These are phyloP conservation scores for Tympanoctomys barrerae DNA, from an alignment of 2,797 vertebrate species.

Conservation along the genomic window DNA sequence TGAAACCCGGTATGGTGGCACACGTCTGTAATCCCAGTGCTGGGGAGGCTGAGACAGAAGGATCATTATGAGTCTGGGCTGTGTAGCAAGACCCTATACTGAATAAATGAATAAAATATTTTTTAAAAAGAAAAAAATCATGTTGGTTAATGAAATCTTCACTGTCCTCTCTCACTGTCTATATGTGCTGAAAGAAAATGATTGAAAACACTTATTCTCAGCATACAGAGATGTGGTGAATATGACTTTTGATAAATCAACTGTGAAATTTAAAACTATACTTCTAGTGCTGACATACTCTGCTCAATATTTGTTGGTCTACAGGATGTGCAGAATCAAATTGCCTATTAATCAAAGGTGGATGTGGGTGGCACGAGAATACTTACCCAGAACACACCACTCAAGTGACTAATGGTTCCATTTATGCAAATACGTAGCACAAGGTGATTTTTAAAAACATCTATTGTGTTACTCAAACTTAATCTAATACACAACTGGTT, in stretches of 20 bases:
- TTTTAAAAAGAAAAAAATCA: no score
- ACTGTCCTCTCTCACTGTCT: neutral
- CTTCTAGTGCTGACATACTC: neutral
- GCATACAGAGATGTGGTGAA: neutral
- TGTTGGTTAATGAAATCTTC: neutral
- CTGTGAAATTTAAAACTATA: slow-evolving; percentile 4
- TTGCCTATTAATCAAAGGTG: neutral
- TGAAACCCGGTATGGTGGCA: no score
- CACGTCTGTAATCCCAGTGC: no score
- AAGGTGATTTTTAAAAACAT: neutral
- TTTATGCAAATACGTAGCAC: slow-evolving; percentile 6
- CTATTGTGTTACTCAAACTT: slow-evolving; percentile 17
- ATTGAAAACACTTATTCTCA: neutral
- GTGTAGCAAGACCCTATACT: no score
- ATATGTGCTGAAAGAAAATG: neutral
- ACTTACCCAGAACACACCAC: neutral
- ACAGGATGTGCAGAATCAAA: slow-evolving; percentile 1
- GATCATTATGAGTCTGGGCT: no score
- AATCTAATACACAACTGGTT: slow-evolving; percentile 1
- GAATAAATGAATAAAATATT: no score
- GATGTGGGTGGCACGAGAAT: neutral
- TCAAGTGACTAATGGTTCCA: neutral
- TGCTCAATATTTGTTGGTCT: slow-evolving; percentile 1
- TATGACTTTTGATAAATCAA: neutral
- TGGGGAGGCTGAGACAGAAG: no score